A percentile compares a stretch with the other conserved stretches of the same genome.
Conservation (phyloP, 2,797 vertebrate genomes). For the Microchirus variegatus region DNA sequence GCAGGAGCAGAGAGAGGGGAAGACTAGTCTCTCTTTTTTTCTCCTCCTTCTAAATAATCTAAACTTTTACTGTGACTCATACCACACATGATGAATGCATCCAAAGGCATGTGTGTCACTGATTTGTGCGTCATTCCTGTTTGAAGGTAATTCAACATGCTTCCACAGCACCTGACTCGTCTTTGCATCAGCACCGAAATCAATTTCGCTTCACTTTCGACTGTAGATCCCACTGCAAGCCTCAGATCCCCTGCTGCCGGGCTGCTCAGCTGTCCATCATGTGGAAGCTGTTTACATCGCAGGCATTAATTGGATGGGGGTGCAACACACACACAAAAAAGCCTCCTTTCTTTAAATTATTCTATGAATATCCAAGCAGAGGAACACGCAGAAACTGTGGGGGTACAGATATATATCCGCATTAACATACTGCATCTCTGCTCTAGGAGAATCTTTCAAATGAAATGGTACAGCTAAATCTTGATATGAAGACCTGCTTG, state of each 20-base stretch:
- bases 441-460: slow-evolving; percentile 17
- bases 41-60: slow-evolving; percentile 43
- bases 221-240: slow-evolving; percentile 51
- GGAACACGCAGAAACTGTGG: neutral
- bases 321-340: slow-evolving; percentile 43
- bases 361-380: slow-evolving; percentile 48
- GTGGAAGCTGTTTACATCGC: slow-evolving; percentile 54
- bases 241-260: slow-evolving; percentile 58
- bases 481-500: slow-evolving; percentile 24
- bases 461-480: slow-evolving; percentile 20
- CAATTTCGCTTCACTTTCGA: slow-evolving; percentile 46
- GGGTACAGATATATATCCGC: slow-evolving; percentile 20
- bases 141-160: slow-evolving; percentile 70
- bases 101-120: slow-evolving; percentile 36
- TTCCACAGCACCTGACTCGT: slow-evolving; percentile 55
- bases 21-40: slow-evolving; percentile 6
- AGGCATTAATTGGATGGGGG: slow-evolving; percentile 68
- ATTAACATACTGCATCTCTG: slow-evolving; percentile 13
- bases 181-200: slow-evolving; percentile 53
- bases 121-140: slow-evolving; percentile 61
- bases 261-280: slow-evolving; percentile 69
- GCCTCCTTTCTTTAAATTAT: slow-evolving; percentile 53
- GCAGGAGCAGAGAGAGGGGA: slow-evolving; percentile 36
- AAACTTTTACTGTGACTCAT: slow-evolving; percentile 40
- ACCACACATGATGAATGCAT: slow-evolving; percentile 39